Evolutionary conservation across 2,113 vertebrate genomes (phyloP), one percentile per base, ranked within the genome.

Genomic region (Trematomus loennbergii): DNA sequence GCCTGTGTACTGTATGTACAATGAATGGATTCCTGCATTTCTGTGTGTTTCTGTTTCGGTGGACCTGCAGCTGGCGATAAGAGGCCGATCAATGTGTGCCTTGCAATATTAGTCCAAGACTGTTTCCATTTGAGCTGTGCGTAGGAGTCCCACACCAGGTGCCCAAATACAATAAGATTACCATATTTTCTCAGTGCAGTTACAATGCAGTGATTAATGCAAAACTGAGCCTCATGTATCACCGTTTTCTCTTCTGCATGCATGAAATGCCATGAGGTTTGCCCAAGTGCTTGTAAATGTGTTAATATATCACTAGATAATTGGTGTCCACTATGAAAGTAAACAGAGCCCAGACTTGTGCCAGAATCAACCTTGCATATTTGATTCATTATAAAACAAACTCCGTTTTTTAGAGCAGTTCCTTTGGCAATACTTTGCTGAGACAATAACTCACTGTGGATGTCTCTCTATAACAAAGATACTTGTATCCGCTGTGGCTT

Each of bases 271-370:
- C 77, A 66, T 10, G 7, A 67, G 2, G 52, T 55, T 84, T 77
- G 61, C 77, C 72, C 43, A 66, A 88, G 74, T 36, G 55, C 78
- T 79, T 79, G 65, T 79, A 88, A 57, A 84, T 89, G 86, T 80
- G 55, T 87, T 78, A 80, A 87, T 78, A 77, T 54, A 83, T 87
- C 78, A 84, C 68, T 54, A 4, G 5, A 4, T 90, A 86, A 91
- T 86, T 77, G 73, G 50, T 63, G 54, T 60, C 63, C n/a, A 13
- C 16, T 59, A 74, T 72, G 81, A 74, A 59, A 65, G 60, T 54
- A 74, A 88, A 90, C 73, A 52, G 61, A 62, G 29, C 48, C 68
- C 25, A 25, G 60, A 75, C 43, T 55, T 54, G 29, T 75, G 75
- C 70, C 61, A 81, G 25, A 84, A 60, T 81, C 68, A 67, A 16